Conservation (phyloP, 1,140 invertebrate species). For the Bursaphelenchus mucronatus region DNA sequence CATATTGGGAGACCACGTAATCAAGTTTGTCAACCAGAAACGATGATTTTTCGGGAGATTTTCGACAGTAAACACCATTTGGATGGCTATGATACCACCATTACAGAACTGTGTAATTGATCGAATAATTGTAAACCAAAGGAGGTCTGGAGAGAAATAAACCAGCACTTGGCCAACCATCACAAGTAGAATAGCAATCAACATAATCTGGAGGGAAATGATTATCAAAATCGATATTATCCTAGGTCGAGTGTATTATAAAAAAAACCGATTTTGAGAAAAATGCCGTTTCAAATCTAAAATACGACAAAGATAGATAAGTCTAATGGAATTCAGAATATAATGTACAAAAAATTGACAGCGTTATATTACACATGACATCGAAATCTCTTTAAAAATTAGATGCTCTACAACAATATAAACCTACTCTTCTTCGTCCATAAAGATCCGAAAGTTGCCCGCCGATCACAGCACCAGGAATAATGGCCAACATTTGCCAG, state of each 20-base stretch:
- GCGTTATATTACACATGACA: no score
- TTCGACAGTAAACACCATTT: slow-evolving; percentile 46
- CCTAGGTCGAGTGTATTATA: no score
- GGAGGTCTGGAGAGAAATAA: slow-evolving; percentile 37
- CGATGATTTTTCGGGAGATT: slow-evolving; percentile 48
- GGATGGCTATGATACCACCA: slow-evolving; percentile 40
- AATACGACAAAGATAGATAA: no score
- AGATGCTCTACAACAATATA: background rate
- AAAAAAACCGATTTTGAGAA: no score
- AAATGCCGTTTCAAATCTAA: no score
- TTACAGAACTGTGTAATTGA: slow-evolving; percentile 49
- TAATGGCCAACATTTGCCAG: slow-evolving; percentile 20
- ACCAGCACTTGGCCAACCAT: slow-evolving; percentile 37
- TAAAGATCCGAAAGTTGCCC: slow-evolving; percentile 24
- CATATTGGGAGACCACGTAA: slow-evolving; percentile 43
- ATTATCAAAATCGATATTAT: no score
- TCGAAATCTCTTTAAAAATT: background rate
- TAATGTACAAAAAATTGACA: no score
- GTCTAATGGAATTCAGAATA: no score
- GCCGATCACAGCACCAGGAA: slow-evolving; percentile 21
- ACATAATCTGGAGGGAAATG: slow-evolving; percentile 26
- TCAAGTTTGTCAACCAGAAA: slow-evolving; percentile 42
- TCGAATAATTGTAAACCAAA: slow-evolving; percentile 36
- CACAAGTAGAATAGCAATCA: slow-evolving; percentile 36
- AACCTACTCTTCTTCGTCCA: slow-evolving; percentile 18